Percentiles rank a stretch among this genome's conserved stretches.
Evolutionary conservation across 2,888 invertebrate species (phyloP).

Genomic region (Euplagia quadripunctaria): DNA sequence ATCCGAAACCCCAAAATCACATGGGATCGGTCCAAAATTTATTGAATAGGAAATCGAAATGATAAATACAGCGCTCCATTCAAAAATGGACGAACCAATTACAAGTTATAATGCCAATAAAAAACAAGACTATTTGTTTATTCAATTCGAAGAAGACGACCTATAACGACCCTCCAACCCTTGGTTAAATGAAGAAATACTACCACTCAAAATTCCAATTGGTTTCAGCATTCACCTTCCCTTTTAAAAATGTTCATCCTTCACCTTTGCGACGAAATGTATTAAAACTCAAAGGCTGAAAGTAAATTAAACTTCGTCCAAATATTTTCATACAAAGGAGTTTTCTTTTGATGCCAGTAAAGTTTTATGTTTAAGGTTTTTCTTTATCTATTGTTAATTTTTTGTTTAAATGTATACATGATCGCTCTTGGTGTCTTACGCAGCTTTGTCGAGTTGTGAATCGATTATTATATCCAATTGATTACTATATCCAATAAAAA

Average conservation of each 20-base stretch:
- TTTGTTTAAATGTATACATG: background rate
- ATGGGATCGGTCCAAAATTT: background rate
- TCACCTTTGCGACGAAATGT: constrained; percentile 42
- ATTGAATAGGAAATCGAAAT: constrained; percentile 11
- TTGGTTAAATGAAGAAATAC: constrained; percentile 7
- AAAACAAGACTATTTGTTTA: background rate
- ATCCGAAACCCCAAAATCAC: background rate
- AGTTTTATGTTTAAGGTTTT: constrained; percentile 42
- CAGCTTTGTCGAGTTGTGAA: background rate
- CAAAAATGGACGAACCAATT: constrained; percentile 3
- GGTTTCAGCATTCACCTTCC: background rate
- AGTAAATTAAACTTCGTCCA: constrained; percentile 63
- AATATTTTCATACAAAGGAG: constrained; percentile 53
- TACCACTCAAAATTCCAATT: constrained; percentile 8
- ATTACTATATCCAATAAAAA: too few species aligned
- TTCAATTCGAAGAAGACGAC: constrained; percentile 7
- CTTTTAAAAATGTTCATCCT: constrained; percentile 23
- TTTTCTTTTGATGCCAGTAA: constrained; percentile 41
- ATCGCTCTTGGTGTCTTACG: background rate
- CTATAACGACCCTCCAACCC: constrained; percentile 2
- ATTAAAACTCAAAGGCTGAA: constrained; percentile 54
- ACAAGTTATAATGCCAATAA: constrained; percentile 6
- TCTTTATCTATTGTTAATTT: constrained; percentile 27
- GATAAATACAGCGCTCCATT: background rate
- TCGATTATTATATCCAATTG: too few species aligned